Percentiles rank a stretch among this genome's conserved stretches.
These are phyloP conservation scores for Allophyes oxyacanthae DNA, from an alignment of 2,888 invertebrate species.

Conservation along the genomic window DNA sequence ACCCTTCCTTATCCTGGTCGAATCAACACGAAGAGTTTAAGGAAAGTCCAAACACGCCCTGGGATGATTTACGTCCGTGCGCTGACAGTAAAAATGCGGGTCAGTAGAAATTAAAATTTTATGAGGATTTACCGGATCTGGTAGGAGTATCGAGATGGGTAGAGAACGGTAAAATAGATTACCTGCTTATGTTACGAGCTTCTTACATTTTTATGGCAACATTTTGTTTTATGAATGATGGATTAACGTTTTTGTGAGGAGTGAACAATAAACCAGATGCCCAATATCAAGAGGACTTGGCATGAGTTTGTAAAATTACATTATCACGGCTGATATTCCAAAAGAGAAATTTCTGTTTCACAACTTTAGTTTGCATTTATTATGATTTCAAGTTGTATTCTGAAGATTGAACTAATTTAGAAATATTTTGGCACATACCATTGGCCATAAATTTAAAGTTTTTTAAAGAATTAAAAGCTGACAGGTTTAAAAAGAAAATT, in stretches of 20 bases:
- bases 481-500: too few species aligned
- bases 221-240: slow-evolving; percentile 57
- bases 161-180: slow-evolving; percentile 60
- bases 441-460: too few species aligned
- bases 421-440: too few species aligned
- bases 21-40: slow-evolving; percentile 78
- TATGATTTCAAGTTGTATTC: too few species aligned
- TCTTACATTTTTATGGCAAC: slow-evolving; percentile 61
- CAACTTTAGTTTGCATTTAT: too few species aligned
- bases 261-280: slow-evolving; percentile 33
- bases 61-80: slow-evolving; percentile 75
- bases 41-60: slow-evolving; percentile 65
- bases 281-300: background rate
- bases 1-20: slow-evolving; percentile 79
- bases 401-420: too few species aligned
- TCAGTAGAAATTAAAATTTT: slow-evolving; percentile 80
- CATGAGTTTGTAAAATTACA: background rate
- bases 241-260: slow-evolving; percentile 40
- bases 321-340: background rate
- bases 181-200: slow-evolving; percentile 67
- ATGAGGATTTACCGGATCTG: slow-evolving; percentile 66
- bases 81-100: slow-evolving; percentile 79
- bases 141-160: slow-evolving; percentile 63
- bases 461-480: too few species aligned
- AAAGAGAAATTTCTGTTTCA: too few species aligned